A percentile compares a stretch with the other conserved stretches of the same genome.
These are phyloP conservation scores for Tethea ocularis DNA, from an alignment of 2,888 invertebrate genomes.

Conservation along the genomic window DNA sequence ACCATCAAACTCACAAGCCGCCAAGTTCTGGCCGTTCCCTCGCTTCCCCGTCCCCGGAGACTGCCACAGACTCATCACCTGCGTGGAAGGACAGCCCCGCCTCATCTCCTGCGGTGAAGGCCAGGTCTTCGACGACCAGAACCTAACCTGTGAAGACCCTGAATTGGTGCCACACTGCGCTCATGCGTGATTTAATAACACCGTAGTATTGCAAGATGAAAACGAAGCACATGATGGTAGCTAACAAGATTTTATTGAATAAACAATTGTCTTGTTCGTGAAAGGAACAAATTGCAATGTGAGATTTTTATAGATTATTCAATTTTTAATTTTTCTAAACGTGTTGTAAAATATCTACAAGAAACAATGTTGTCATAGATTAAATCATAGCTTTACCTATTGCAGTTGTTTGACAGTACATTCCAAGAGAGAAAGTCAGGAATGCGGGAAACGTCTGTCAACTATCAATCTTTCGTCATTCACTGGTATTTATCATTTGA, in stretches of 20 bases:
- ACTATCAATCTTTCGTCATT: not conserved
- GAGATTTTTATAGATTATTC: not conserved
- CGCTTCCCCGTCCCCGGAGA: slow-evolving; percentile 95
- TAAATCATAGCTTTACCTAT: not conserved
- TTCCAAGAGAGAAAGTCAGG: not conserved
- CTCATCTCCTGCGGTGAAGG: slow-evolving; percentile 94
- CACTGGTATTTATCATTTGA: not conserved
- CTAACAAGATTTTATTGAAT: not conserved
- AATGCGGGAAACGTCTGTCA: not conserved
- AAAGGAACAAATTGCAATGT: not conserved
- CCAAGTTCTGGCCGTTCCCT: slow-evolving; percentile 96
- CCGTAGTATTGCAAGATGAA: slow-evolving; percentile 59
- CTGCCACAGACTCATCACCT: slow-evolving; percentile 94
- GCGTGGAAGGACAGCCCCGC: slow-evolving; percentile 94
- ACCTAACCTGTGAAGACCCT: slow-evolving; percentile 92
- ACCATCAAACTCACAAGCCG: slow-evolving; percentile 90
- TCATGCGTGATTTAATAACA: slow-evolving; percentile 52
- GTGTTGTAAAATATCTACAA: not conserved
- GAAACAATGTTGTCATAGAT: not conserved
- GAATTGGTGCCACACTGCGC: slow-evolving; percentile 83
- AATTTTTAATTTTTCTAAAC: not conserved
- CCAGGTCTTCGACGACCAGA: slow-evolving; percentile 92
- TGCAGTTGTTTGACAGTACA: not conserved
- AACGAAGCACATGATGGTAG: slow-evolving; percentile 33
- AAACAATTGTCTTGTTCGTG: not conserved